phyloP scores from a whole-genome alignment of 2,888 invertebrate species.

The Empis livida region DNA sequence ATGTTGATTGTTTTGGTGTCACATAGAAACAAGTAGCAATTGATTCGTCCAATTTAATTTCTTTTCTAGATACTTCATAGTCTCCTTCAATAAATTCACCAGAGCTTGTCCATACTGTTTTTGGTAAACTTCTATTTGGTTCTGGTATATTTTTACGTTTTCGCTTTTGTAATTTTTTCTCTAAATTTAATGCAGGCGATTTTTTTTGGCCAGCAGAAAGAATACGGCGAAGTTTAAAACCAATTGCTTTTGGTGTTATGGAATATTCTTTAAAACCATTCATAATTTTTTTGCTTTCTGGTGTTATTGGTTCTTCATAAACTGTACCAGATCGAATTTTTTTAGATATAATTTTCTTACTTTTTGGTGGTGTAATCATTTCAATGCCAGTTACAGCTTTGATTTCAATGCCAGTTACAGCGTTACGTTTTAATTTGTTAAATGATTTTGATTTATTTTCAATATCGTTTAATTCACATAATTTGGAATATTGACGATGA shows the following conservation, averaged over 20 bases:
- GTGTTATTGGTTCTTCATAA: constrained; percentile 24
- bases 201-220: constrained; percentile 11
- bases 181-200: constrained; percentile 4
- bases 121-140: constrained; percentile 13
- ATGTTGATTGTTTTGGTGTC: constrained; percentile 6
- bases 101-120: constrained; percentile 20
- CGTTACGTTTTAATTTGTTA: too few relatives aligned
- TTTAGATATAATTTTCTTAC: background rate
- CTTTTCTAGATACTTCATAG: constrained; percentile 5
- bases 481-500: too few relatives aligned
- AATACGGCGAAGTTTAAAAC: constrained; percentile 18
- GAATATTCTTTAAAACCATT: constrained; percentile 22
- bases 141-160: constrained; percentile 12
- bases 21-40: constrained; percentile 13
- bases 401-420: too few relatives aligned
- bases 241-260: constrained; percentile 17
- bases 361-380: background rate
- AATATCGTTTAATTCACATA: too few relatives aligned
- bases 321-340: constrained; percentile 23
- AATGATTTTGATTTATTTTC: too few relatives aligned
- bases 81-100: constrained; percentile 19
- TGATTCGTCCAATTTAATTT: constrained; percentile 3
- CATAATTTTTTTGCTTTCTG: constrained; percentile 10
- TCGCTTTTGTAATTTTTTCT: constrained; percentile 11
- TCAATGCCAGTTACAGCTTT: constrained; percentile 1